Conservation (phyloP, 2,888 invertebrate genomes). For the Scrobipalpa costella region DNA sequence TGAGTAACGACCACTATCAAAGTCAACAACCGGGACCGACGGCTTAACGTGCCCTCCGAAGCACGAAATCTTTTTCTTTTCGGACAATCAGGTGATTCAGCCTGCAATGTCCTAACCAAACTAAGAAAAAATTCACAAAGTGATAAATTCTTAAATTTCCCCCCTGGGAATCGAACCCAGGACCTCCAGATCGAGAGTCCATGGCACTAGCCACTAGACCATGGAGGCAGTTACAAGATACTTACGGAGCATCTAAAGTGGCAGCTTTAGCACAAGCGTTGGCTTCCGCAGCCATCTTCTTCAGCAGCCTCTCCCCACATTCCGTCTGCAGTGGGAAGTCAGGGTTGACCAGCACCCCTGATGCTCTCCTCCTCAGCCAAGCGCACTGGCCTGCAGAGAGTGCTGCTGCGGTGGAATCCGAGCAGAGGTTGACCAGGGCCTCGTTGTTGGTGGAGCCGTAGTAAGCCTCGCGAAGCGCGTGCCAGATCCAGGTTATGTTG, state of each 20-base stretch:
- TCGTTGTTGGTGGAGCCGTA: slow-evolving; percentile 53
- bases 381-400: slow-evolving; percentile 57
- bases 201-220: too few species aligned
- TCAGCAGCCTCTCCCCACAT: slow-evolving; percentile 58
- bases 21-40: too few species aligned
- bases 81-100: too few species aligned
- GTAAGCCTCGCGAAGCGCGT: slow-evolving; percentile 52
- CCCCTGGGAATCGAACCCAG: too few species aligned
- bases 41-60: too few species aligned
- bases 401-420: slow-evolving; percentile 51
- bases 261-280: slow-evolving; percentile 56
- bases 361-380: slow-evolving; percentile 63
- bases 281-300: slow-evolving; percentile 58
- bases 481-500: slow-evolving; percentile 57
- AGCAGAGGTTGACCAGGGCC: slow-evolving; percentile 64
- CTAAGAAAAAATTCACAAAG: too few species aligned
- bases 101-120: too few species aligned
- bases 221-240: too few species aligned
- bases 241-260: slow-evolving; percentile 63
- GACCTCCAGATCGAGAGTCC: too few species aligned
- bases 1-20: too few species aligned
- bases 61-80: too few species aligned
- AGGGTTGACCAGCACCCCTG: slow-evolving; percentile 60
- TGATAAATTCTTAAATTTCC: too few species aligned
- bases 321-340: slow-evolving; percentile 50